phyloP scores from a whole-genome alignment of 2,888 invertebrate genomes.

The Dasysyrphus tricinctus region DNA sequence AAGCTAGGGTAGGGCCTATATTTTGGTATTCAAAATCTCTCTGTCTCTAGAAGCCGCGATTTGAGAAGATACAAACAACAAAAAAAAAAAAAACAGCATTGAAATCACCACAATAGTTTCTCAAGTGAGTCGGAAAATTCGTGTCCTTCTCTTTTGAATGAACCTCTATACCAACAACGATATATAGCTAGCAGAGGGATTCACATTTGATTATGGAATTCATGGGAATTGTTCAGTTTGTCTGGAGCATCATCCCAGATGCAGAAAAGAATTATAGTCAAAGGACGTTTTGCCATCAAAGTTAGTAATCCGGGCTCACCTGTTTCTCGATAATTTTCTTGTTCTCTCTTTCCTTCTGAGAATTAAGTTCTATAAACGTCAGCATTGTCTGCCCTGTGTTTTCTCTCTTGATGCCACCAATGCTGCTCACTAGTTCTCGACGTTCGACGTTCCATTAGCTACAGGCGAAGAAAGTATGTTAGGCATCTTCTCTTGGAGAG shows the following conservation, averaged over 20 bases:
- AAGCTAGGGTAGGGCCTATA: conserved; percentile 2
- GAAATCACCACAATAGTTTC: conserved; percentile 42
- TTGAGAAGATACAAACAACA: not conserved
- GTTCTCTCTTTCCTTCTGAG: too few relatives aligned
- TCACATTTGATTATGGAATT: conserved; percentile 56
- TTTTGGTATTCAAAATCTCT: not conserved
- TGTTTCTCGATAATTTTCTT: too few relatives aligned
- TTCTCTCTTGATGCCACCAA: too few relatives aligned
- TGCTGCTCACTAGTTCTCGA: too few relatives aligned
- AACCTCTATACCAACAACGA: not conserved
- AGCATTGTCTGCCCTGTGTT: too few relatives aligned
- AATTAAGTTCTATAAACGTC: too few relatives aligned
- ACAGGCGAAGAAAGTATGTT: too few relatives aligned
- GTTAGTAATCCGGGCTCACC: too few relatives aligned
- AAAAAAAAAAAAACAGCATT: conserved; percentile 15
- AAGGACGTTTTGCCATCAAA: not conserved
- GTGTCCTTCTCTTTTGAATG: conserved; percentile 21
- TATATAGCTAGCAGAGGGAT: not conserved
- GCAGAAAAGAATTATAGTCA: conserved; percentile 8
- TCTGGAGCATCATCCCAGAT: conserved; percentile 19
- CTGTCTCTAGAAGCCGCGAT: not conserved
- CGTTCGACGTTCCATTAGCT: too few relatives aligned
- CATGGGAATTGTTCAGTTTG: conserved; percentile 48
- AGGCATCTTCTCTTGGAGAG: too few relatives aligned
- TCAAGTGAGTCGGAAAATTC: conserved; percentile 50